These are phyloP conservation scores for Hirtodrosophila histrioides DNA, from an alignment of 2,888 invertebrate species.

Conservation along the genomic window DNA sequence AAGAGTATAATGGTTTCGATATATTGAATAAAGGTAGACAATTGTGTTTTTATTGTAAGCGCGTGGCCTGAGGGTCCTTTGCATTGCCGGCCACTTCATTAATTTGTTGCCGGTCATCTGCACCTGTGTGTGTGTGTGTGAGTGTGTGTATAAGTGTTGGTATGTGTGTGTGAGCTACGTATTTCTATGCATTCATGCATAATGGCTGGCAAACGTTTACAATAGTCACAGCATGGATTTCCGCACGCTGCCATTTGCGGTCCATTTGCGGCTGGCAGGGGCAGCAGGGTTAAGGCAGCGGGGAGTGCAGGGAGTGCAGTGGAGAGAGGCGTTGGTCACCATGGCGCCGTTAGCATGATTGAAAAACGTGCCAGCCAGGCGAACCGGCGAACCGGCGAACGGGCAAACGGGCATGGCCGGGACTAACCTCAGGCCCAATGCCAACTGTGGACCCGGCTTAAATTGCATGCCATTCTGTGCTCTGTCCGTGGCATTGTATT, in stretches of 20 bases:
- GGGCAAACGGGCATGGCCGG: background rate
- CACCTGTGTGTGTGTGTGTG: constrained; percentile 47
- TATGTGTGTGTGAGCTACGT: constrained; percentile 41
- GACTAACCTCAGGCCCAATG: constrained; percentile 38
- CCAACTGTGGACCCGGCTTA: constrained; percentile 50
- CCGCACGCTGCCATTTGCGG: constrained; percentile 76
- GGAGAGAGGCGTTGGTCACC: constrained; percentile 37
- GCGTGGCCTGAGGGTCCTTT: constrained; percentile 46
- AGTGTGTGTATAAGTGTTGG: constrained; percentile 4
- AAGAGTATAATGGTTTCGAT: constrained; percentile 28
- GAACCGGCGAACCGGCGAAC: background rate
- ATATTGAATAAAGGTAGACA: constrained; percentile 15
- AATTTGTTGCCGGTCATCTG: constrained; percentile 54
- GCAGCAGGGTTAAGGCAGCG: no score
- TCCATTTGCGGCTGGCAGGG: constrained; percentile 64
- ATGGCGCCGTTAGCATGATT: constrained; percentile 75
- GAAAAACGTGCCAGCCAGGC: constrained; percentile 67
- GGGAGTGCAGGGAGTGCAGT: background rate
- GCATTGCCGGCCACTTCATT: constrained; percentile 64
- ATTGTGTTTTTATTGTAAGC: constrained; percentile 32
- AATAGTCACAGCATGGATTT: constrained; percentile 76
- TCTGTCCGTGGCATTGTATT: constrained; percentile 66
- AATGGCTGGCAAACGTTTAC: constrained; percentile 78
- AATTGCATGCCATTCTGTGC: constrained; percentile 69
- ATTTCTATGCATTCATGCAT: constrained; percentile 78